phyloP scores from a whole-genome alignment of 2,113 vertebrate genomes.

The Junco hyemalis region DNA sequence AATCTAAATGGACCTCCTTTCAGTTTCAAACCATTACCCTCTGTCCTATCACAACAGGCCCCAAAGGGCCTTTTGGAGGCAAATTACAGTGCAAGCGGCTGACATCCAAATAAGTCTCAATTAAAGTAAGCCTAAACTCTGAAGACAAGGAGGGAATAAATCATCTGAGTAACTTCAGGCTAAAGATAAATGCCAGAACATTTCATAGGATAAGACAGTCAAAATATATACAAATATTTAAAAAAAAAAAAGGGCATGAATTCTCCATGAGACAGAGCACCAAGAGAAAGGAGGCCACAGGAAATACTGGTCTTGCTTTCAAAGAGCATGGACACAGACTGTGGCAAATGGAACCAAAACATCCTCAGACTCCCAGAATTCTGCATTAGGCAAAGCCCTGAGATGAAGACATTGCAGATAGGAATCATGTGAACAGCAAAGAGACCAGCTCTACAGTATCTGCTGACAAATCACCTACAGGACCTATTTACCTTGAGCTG shows the following conservation, averaged over 20 bases:
- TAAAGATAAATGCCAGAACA: constrained; percentile 8
- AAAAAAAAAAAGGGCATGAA: not conserved
- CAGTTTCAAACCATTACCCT: not conserved
- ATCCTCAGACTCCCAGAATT: rapidly evolving
- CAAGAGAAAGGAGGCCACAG: not conserved
- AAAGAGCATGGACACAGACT: not conserved
- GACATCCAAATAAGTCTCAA: not conserved
- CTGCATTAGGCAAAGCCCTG: not conserved
- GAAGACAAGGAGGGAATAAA: constrained; percentile 18
- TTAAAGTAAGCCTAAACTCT: constrained; percentile 37
- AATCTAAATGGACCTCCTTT: not conserved
- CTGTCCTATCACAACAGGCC: not conserved
- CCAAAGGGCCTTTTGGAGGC: not conserved
- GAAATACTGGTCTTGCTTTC: not conserved
- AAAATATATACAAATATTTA: not conserved
- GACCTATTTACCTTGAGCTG: not conserved
- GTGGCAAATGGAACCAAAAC: rapidly evolving
- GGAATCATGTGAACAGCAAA: not conserved
- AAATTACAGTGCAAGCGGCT: not conserved
- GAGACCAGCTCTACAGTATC: not conserved
- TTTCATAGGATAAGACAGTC: not conserved
- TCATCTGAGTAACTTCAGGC: not conserved
- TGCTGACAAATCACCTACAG: not conserved
- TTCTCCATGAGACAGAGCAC: not conserved
- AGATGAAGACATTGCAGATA: not conserved